These are phyloP conservation scores for Drosophila auraria DNA, from an alignment of 1,140 invertebrate genomes.

Conservation along the genomic window DNA sequence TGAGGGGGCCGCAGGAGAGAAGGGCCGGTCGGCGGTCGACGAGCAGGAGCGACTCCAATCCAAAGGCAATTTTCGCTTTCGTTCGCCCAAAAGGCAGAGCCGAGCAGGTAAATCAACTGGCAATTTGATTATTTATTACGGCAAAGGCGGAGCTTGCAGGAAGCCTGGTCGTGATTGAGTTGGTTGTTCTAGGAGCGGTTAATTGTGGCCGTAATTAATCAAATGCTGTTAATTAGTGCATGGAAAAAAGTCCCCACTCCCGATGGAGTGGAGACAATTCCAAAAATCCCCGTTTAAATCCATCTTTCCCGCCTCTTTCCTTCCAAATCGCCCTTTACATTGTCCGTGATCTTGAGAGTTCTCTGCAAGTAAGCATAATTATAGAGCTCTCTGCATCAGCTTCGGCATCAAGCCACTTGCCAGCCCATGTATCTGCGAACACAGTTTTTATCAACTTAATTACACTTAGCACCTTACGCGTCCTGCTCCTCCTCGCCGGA, in stretches of 20 bases:
- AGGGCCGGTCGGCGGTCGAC: slow-evolving; percentile 10
- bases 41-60: slow-evolving; percentile 45
- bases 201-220: slow-evolving; percentile 71
- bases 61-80: slow-evolving; percentile 77
- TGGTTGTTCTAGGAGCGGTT: slow-evolving; percentile 57
- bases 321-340: slow-evolving; percentile 4
- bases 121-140: slow-evolving; percentile 79
- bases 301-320: not conserved
- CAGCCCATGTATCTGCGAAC: slow-evolving; percentile 57
- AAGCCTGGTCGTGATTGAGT: slow-evolving; percentile 67
- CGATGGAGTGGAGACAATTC: slow-evolving; percentile 8
- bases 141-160: slow-evolving; percentile 59
- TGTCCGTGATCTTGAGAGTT: not conserved
- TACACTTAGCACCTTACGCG: slow-evolving; percentile 68
- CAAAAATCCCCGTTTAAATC: slow-evolving; percentile 4
- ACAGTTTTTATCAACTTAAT: slow-evolving; percentile 73
- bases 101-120: slow-evolving; percentile 66
- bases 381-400: slow-evolving; percentile 37
- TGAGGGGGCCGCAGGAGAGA: slow-evolving; percentile 51
- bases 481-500: slow-evolving; percentile 7
- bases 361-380: slow-evolving; percentile 31
- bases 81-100: slow-evolving; percentile 60
- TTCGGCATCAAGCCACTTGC: slow-evolving; percentile 32
- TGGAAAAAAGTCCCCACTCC: slow-evolving; percentile 6
- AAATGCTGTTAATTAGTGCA: slow-evolving; percentile 76